These are phyloP conservation scores for Propsilocerus akamusi DNA, from an alignment of 1,140 invertebrate species.

Conservation along the genomic window DNA sequence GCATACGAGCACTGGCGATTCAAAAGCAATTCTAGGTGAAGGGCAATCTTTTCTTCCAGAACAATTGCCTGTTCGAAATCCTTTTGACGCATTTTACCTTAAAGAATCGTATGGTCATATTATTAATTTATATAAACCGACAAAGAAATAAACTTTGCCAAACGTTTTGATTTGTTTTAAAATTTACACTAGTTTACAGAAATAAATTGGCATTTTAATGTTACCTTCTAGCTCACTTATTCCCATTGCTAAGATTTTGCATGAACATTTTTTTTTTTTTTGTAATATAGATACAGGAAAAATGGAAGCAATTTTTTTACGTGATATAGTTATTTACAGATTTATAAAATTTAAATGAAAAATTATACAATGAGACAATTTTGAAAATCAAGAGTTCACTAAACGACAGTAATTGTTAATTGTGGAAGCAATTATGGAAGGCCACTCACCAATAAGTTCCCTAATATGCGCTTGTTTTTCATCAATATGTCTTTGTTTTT, in stretches of 20 bases:
- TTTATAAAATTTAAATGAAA: no score
- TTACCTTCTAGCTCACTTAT: slow-evolving; percentile 8
- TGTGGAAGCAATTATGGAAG: no score
- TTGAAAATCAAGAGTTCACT: no score
- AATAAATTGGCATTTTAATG: slow-evolving; percentile 2
- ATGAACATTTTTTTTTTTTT: no score
- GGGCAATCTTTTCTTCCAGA: slow-evolving; percentile 72
- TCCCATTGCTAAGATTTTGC: slow-evolving; percentile 5
- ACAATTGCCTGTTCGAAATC: slow-evolving; percentile 68
- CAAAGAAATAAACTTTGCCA: slow-evolving; percentile 4
- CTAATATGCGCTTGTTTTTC: slow-evolving; percentile 50
- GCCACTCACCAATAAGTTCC: slow-evolving; percentile 42
- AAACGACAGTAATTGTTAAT: no score
- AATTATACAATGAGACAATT: no score
- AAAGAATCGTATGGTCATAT: slow-evolving; percentile 9
- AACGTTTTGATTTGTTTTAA: background rate
- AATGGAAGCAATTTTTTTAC: no score
- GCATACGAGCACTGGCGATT: slow-evolving; percentile 3
- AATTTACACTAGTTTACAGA: background rate
- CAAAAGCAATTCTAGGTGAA: slow-evolving; percentile 61
- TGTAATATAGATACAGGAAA: no score
- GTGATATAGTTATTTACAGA: no score
- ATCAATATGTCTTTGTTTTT: slow-evolving; percentile 46
- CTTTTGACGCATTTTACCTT: slow-evolving; percentile 60
- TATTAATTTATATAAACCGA: background rate